These are phyloP conservation scores for Netelia inedita DNA, from an alignment of 2,888 invertebrate genomes.

Conservation along the genomic window DNA sequence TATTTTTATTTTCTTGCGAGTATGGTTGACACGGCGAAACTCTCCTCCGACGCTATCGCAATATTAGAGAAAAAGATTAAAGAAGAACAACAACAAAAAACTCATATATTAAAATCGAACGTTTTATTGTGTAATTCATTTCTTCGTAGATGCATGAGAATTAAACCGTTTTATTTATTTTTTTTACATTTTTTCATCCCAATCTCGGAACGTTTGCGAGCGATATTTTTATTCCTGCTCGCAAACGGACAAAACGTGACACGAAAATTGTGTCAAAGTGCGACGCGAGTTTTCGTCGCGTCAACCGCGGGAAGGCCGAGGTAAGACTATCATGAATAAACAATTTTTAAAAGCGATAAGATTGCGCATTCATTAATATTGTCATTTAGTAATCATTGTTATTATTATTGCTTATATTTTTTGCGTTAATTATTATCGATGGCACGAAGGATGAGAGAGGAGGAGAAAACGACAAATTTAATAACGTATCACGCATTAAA, in stretches of 20 bases:
- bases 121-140: slow-evolving; percentile 47
- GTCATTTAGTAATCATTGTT: slow-evolving; percentile 31
- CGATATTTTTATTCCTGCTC: neutral
- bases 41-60: slow-evolving; percentile 69
- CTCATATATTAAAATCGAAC: slow-evolving; percentile 64
- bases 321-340: slow-evolving; percentile 70
- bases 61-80: slow-evolving; percentile 60
- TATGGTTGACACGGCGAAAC: slow-evolving; percentile 78
- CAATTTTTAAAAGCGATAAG: slow-evolving; percentile 56
- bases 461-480: slow-evolving; percentile 78
- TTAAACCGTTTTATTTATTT: slow-evolving; percentile 32
- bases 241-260: neutral
- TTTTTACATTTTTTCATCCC: neutral
- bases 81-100: slow-evolving; percentile 60
- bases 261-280: slow-evolving; percentile 11
- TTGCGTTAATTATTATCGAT: slow-evolving; percentile 39
- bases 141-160: slow-evolving; percentile 23
- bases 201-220: slow-evolving; percentile 6
- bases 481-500: slow-evolving; percentile 72
- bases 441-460: slow-evolving; percentile 53
- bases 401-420: slow-evolving; percentile 35
- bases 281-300: slow-evolving; percentile 73
- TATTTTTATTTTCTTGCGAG: slow-evolving; percentile 52
- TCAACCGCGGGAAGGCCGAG: slow-evolving; percentile 70
- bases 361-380: slow-evolving; percentile 27